These are phyloP conservation scores for Cyprinella venusta DNA, from an alignment of 2,797 vertebrate genomes.

Conservation along the genomic window DNA sequence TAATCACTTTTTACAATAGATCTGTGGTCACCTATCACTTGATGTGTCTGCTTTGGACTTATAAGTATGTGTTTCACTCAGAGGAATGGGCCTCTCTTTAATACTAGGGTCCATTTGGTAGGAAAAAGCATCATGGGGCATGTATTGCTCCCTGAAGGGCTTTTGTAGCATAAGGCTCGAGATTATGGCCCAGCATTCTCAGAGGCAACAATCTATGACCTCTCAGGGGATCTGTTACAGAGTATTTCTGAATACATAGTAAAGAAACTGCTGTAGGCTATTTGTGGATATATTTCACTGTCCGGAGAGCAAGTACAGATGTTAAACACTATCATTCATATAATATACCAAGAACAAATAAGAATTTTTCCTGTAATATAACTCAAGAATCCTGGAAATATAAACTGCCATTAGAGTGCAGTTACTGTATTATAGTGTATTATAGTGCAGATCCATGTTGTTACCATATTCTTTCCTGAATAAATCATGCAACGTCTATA, in stretches of 20 bases:
- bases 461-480: not conserved
- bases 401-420: not conserved
- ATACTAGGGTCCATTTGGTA: conserved; percentile 12
- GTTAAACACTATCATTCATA: conserved; percentile 11
- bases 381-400: too few relatives aligned
- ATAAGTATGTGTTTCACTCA: conserved; percentile 27
- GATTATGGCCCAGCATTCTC: conserved; percentile 13
- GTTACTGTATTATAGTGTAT: not conserved
- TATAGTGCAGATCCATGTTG: not conserved
- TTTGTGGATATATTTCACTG: conserved; percentile 11
- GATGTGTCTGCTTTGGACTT: not conserved
- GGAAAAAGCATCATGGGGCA: conserved; percentile 24
- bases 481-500: not conserved
- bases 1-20: not conserved
- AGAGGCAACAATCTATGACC: conserved; percentile 25
- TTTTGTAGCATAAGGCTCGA: conserved; percentile 19
- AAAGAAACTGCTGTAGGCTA: conserved; percentile 15
- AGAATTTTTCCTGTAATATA: not conserved
- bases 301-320: not conserved
- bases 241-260: conserved; percentile 24
- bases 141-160: conserved; percentile 41
- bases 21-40: conserved; percentile 20
- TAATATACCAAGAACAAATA: not conserved
- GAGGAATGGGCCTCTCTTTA: not conserved
- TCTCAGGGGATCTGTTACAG: conserved; percentile 26